Conservation (phyloP, 2,113 vertebrate species). For the Riparia riparia region DNA sequence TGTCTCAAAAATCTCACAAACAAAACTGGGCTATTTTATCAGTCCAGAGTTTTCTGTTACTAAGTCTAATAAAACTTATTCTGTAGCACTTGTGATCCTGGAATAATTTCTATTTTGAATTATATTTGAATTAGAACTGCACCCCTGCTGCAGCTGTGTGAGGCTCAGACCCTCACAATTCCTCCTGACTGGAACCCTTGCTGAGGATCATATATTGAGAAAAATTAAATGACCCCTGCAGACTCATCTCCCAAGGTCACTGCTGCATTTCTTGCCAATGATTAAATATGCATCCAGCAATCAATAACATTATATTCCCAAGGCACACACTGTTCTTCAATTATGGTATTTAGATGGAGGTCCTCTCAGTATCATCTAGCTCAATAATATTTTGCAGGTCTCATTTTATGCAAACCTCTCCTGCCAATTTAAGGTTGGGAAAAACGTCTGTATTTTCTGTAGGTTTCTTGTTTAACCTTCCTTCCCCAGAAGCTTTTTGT, state of each 20-base stretch:
- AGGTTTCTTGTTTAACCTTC: neutral
- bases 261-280: neutral
- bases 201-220: neutral
- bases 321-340: neutral
- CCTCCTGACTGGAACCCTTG: neutral
- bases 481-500: neutral
- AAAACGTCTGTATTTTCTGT: neutral
- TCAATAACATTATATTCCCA: neutral
- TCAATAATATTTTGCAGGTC: neutral
- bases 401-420: neutral
- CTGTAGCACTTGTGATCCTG: neutral
- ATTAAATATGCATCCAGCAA: neutral
- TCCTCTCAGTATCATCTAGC: neutral
- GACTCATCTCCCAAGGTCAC: neutral
- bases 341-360: neutral
- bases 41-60: neutral
- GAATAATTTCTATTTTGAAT: neutral
- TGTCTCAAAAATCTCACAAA: neutral
- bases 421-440: neutral
- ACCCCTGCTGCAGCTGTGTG: neutral
- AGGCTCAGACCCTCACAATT: neutral
- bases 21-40: neutral
- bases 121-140: neutral
- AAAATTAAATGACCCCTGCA: neutral
- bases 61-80: neutral